Evolutionary conservation across 2,888 invertebrate genomes (phyloP).

Genomic region (Pandemis heparana): DNA sequence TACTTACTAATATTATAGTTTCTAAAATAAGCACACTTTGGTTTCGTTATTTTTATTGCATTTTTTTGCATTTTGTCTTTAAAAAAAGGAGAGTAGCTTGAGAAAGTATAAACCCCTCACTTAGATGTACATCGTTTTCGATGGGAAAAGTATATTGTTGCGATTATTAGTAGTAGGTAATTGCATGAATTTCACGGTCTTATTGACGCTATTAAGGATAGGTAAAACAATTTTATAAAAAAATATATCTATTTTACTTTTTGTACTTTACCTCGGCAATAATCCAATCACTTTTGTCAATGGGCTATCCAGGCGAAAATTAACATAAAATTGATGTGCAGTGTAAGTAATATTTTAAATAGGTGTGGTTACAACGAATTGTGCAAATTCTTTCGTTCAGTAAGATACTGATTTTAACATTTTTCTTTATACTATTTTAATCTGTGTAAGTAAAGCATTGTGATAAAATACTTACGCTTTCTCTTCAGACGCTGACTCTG

Average conservation of each 20-base stretch:
- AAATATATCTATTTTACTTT: conserved; percentile 16
- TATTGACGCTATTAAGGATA: neutral
- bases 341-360: conserved; percentile 51
- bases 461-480: conserved; percentile 74
- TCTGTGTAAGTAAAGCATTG: neutral
- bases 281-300: conserved; percentile 97
- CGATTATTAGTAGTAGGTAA: neutral
- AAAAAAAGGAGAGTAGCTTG: too few species aligned
- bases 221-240: neutral
- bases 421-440: neutral
- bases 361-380: conserved; percentile 9
- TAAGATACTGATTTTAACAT: neutral
- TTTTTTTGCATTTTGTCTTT: too few species aligned
- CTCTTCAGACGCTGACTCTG: conserved; percentile 90
- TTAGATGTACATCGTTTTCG: neutral
- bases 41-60: neutral
- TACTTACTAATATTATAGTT: neutral
- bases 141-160: neutral
- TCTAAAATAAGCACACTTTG: neutral
- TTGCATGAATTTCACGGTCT: neutral
- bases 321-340: conserved; percentile 70
- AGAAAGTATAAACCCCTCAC: too few species aligned
- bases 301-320: conserved; percentile 88
- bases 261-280: conserved; percentile 94
- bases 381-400: neutral